phyloP scores from a whole-genome alignment of 2,113 vertebrate genomes.

The Microtus ochrogaster region DNA sequence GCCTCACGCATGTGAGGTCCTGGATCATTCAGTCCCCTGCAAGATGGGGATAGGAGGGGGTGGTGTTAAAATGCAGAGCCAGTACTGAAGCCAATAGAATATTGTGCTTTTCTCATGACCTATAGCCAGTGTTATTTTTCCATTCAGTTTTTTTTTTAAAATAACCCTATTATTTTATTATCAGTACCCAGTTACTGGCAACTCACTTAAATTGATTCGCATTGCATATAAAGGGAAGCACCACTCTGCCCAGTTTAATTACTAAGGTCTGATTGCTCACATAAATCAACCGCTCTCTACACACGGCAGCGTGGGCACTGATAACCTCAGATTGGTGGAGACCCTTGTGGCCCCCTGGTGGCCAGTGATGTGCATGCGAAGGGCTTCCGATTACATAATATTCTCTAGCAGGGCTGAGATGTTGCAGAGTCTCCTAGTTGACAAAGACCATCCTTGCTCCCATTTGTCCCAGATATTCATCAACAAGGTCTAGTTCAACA shows the following conservation, averaged over 20 bases:
- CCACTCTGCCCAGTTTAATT: conserved; percentile 57
- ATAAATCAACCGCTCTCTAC: conserved; percentile 56
- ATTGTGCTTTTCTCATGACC: background rate
- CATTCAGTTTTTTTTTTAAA: background rate
- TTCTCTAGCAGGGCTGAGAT: background rate
- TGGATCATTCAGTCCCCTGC: background rate
- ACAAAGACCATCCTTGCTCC: conserved; percentile 49
- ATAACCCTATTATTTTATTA: conserved; percentile 51
- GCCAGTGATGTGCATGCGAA: background rate
- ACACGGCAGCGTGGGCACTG: background rate
- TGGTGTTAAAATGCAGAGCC: background rate
- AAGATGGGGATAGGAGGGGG: background rate
- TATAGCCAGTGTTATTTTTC: conserved; percentile 41
- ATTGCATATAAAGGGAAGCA: conserved; percentile 61
- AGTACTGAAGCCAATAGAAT: background rate
- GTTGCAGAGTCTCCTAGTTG: conserved; percentile 39
- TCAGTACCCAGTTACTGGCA: conserved; percentile 19
- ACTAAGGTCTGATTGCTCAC: conserved; percentile 57
- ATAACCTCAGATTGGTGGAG: conserved; percentile 51
- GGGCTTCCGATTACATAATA: background rate
- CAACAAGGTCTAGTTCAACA: conserved; percentile 56
- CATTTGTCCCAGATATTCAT: conserved; percentile 55
- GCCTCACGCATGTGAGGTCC: background rate
- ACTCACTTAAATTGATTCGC: conserved; percentile 58
- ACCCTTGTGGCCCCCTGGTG: conserved; percentile 14